Evolutionary conservation across 2,113 vertebrate species (phyloP), one percentile per base, ranked within the genome.

Genomic region (Cyphomyrus plagiostoma): DNA sequence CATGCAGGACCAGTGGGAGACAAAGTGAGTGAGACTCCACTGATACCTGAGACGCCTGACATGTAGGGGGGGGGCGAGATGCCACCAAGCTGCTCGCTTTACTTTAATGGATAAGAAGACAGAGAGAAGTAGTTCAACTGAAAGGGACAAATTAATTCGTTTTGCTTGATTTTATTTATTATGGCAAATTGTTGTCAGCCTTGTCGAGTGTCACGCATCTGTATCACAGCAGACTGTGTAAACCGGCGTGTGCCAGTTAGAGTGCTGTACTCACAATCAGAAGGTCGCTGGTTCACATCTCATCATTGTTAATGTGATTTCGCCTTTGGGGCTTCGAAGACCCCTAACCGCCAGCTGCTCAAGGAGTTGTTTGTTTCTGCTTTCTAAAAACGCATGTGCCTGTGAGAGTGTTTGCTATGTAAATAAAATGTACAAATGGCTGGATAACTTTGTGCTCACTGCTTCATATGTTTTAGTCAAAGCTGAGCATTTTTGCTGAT

Each of bases 1-100:
- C 58, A 89, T n/a, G 77, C 89, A 39, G 92, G 91, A 42, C 91
- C 89, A 1, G 74, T 83, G 82, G 93, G 91, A 53, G 53, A 89
- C 19, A 66, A 30, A 52, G 91, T 90, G 70, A 89, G 91, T 90
- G 42, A 6, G n/a, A 30, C 4, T 35, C 10, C 10, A 39, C 7
- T 23, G 19, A 8, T 82, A 8, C 21, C 35, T 45, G 77, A 13
- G 30, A 77, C 0, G 6, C 1, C 30, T 77, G 30, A 35, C 15
- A 77, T 35, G 39, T 7, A 0, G n/a, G 70, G 26, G 30, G 3
- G 30, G 26, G 70, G 35, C 0, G 10, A 2, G 66, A 74, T 30
- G 13, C 66, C 66, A 35, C 7, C 10, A 70, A 70, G n/a, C 62
- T 70, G 10, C 10, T 30, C 9, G 1, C 62, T 30, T 70, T 70